Evolutionary conservation across 2,797 vertebrate genomes (phyloP), one percentile per base, ranked within the genome.

Genomic region (Channa striata): DNA sequence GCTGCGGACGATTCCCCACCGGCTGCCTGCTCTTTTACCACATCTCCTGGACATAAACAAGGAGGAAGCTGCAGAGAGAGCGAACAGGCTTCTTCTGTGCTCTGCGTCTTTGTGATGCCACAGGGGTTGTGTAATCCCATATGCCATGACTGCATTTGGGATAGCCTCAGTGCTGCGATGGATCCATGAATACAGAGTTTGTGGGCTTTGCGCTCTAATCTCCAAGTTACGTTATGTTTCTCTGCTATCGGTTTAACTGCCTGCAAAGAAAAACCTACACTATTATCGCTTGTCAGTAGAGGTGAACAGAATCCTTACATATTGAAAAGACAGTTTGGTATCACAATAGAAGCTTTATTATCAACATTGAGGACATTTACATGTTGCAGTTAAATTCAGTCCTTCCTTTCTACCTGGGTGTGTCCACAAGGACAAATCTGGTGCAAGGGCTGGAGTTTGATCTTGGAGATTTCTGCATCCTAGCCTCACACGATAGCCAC

Each of bases 21-120:
- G 85, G 66, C 77, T 81, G 68, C 53, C 62, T 58, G 62, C 83
- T 80, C 64, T 21, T 80, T 79, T 25, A 54, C 58, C 75, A 65
- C 74, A 30, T 58, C 79, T 85, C 82, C 77, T 82, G 89, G 87
- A 88, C 89, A 84, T 76, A 83, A 87, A 89, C 84, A 82, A 73
- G 83, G 50, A 65, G 73, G 82, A 78, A 30, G 82, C 77, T 53
- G 81, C 63, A 34, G 73, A 61, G 73, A 61, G 78, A 63, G 68
- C 0, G 59, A 78, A 58, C 78, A 68, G 81, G 74, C 77, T 71
- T 80, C 74, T 72, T 30, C 80, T 80, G 80, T 49, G 80, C 74
- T 69, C 78, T 23, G 54, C 36, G 43, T 68, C 79, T 88, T 59
- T 85, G 80, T 86, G 86, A 89, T 91, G 84, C 73, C 20, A 71